Percentiles rank a stretch among this genome's conserved stretches.
These are phyloP conservation scores for Sylvia borin DNA, from an alignment of 2,797 vertebrate genomes.

Conservation along the genomic window DNA sequence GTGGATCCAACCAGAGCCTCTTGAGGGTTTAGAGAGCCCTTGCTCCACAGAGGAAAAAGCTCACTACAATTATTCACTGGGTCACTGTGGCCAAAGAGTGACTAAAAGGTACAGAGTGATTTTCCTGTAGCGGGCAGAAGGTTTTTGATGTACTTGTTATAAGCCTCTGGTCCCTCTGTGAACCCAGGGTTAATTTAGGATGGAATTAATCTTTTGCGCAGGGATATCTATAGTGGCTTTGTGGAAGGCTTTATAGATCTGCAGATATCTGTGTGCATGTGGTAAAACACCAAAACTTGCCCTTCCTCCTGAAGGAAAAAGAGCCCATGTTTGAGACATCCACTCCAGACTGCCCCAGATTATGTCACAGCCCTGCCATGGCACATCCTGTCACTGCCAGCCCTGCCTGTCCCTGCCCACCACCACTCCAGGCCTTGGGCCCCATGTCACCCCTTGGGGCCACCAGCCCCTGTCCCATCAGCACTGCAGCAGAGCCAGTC, in stretches of 20 bases:
- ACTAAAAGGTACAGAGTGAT: background rate
- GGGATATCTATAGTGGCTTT: background rate
- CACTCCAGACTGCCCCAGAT: background rate
- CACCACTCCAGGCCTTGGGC: background rate
- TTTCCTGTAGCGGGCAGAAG: background rate
- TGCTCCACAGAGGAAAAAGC: background rate
- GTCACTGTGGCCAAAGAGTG: background rate
- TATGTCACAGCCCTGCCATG: background rate
- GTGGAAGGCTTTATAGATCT: background rate
- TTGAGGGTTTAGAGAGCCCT: background rate
- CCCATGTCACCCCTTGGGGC: background rate
- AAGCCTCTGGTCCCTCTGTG: background rate
- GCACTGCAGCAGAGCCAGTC: background rate
- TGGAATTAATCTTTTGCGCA: background rate
- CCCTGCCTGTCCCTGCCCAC: background rate
- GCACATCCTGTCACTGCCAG: background rate
- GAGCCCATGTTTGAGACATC: background rate
- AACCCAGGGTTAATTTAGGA: background rate
- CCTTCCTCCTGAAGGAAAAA: background rate
- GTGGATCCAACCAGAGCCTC: background rate
- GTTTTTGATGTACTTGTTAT: background rate
- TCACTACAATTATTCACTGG: background rate
- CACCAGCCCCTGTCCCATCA: background rate
- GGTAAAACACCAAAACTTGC: rapidly evolving
- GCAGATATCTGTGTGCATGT: rapidly evolving